These are phyloP conservation scores for Rhadina sibilatrix DNA, from an alignment of 2,113 vertebrate species.

Conservation along the genomic window DNA sequence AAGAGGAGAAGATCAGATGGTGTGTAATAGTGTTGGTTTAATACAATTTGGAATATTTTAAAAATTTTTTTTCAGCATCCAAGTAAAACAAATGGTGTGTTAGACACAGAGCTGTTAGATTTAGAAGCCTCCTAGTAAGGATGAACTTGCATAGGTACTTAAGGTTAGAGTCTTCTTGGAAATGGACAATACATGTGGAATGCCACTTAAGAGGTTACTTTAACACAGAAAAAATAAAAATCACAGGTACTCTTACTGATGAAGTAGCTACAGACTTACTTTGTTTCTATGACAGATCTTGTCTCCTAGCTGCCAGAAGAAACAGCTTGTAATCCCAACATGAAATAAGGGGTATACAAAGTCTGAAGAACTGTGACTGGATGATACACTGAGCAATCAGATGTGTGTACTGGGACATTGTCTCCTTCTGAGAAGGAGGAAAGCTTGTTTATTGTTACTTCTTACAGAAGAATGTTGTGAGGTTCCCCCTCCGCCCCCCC, in stretches of 20 bases:
- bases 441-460: conserved; percentile 53
- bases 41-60: not conserved
- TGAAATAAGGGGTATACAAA: not conserved
- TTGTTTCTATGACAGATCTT: not conserved
- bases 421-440: conserved; percentile 67
- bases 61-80: not conserved
- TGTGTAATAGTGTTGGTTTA: not conserved
- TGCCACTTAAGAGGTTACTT: not conserved
- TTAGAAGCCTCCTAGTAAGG: not conserved
- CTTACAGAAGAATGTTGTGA: conserved; percentile 60
- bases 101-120: not conserved
- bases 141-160: not conserved
- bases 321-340: not conserved
- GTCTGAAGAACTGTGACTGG: not conserved
- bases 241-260: not conserved
- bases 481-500: fast-evolving
- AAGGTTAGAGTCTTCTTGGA: not conserved
- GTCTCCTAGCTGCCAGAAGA: not conserved
- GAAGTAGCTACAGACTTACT: not conserved
- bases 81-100: not conserved
- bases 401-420: not conserved
- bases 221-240: not conserved
- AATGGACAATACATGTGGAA: not conserved
- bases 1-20: conserved; percentile 69
- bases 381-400: not conserved